Evolutionary conservation across 2,888 invertebrate genomes (phyloP).

Genomic region (Lepidonotus clava): DNA sequence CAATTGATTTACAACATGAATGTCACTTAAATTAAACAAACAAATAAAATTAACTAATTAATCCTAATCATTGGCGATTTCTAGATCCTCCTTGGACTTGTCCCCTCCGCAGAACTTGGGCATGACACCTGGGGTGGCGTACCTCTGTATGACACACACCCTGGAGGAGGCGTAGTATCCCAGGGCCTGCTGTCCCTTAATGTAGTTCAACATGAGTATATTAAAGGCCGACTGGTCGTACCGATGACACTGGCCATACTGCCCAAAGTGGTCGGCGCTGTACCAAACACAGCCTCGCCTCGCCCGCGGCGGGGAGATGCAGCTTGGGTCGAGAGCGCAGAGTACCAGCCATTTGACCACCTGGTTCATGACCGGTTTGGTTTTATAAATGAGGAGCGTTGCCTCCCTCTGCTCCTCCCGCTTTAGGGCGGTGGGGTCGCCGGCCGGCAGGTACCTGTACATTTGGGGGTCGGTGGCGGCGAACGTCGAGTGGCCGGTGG

Average conservation of each 20-base stretch:
- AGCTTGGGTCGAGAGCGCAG: neutral
- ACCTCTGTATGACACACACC: constrained; percentile 29
- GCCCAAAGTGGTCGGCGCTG: constrained; percentile 57
- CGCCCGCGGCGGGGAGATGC: neutral
- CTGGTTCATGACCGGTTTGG: constrained; percentile 60
- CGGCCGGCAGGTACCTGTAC: constrained; percentile 60
- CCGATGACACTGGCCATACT: constrained; percentile 70
- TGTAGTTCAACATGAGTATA: constrained; percentile 76
- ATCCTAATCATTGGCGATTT: no score
- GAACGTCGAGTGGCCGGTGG: constrained; percentile 64
- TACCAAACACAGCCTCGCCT: constrained; percentile 9
- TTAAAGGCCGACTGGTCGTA: constrained; percentile 80
- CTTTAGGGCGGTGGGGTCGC: constrained; percentile 71
- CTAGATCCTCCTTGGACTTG: constrained; percentile 10
- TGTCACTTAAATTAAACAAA: no score
- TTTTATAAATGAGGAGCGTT: constrained; percentile 71
- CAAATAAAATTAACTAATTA: no score
- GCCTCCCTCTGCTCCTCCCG: constrained; percentile 72
- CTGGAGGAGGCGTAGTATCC: constrained; percentile 45
- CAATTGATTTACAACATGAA: no score
- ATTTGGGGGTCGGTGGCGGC: constrained; percentile 73
- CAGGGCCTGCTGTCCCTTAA: constrained; percentile 54
- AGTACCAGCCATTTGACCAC: constrained; percentile 46
- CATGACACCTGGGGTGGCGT: neutral
- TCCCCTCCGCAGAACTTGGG: constrained; percentile 43